phyloP scores from a whole-genome alignment of 1,140 invertebrate species.

The Xylocopa sonorina region DNA sequence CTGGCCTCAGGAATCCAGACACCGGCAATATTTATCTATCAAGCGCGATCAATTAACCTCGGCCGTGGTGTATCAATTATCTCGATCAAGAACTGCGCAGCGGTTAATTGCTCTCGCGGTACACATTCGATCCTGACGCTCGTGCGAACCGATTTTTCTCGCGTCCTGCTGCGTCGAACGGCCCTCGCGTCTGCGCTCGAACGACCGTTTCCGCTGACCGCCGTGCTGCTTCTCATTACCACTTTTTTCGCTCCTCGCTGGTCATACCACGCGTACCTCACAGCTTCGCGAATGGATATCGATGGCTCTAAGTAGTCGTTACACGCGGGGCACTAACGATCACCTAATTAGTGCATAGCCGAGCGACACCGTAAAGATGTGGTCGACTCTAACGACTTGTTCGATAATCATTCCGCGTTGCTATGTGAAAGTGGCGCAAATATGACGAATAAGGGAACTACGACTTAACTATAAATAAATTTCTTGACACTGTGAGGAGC shows the following conservation, averaged over 20 bases:
- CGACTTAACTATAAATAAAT: too few relatives aligned
- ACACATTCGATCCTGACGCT: slow-evolving; percentile 48
- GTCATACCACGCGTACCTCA: not conserved
- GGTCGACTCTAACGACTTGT: slow-evolving; percentile 24
- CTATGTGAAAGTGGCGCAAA: not conserved
- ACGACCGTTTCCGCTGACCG: not conserved
- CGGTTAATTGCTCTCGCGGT: slow-evolving; percentile 61
- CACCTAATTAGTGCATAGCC: slow-evolving; percentile 48
- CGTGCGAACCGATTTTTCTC: slow-evolving; percentile 39
- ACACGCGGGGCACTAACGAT: slow-evolving; percentile 43
- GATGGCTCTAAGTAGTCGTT: slow-evolving; percentile 39
- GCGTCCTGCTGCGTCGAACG: not conserved
- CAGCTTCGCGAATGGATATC: slow-evolving; percentile 1
- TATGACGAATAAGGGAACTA: not conserved
- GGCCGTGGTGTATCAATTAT: slow-evolving; percentile 60
- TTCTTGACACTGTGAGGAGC: too few relatives aligned
- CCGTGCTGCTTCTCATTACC: slow-evolving; percentile 32
- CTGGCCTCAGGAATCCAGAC: slow-evolving; percentile 9
- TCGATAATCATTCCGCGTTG: slow-evolving; percentile 32
- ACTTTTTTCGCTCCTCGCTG: slow-evolving; percentile 6
- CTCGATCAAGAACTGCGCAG: slow-evolving; percentile 41
- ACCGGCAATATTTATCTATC: slow-evolving; percentile 52
- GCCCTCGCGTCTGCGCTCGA: slow-evolving; percentile 10
- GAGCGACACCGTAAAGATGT: slow-evolving; percentile 19
- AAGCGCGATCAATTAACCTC: slow-evolving; percentile 56